Conservation (phyloP, 2,888 invertebrate species). For the Amphipyra berbera region DNA sequence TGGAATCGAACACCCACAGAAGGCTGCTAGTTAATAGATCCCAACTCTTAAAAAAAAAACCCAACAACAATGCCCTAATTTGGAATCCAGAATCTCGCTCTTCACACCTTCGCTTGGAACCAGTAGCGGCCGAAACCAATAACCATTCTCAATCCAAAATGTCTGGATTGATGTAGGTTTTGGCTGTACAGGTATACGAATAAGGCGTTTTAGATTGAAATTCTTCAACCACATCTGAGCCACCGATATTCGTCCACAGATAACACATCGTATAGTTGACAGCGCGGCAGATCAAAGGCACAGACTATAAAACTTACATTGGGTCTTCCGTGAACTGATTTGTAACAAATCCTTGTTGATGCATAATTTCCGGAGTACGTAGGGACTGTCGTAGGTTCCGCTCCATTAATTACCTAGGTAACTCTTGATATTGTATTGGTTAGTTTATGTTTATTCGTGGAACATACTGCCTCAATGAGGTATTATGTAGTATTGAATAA, state of each 20-base stretch:
- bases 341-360: slow-evolving; percentile 62
- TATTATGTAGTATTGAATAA: no score
- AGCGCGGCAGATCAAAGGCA: slow-evolving; percentile 39
- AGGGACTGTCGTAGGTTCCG: slow-evolving; percentile 40
- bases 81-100: no score
- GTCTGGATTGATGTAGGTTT: no score
- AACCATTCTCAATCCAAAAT: no score
- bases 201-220: no score
- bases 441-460: not conserved
- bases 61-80: no score
- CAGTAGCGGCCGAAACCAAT: no score
- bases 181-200: no score
- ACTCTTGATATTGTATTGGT: not conserved
- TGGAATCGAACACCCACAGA: no score
- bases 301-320: slow-evolving; percentile 38
- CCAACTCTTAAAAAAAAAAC: no score
- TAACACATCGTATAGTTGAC: slow-evolving; percentile 13
- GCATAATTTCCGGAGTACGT: slow-evolving; percentile 59
- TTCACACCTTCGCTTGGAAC: no score
- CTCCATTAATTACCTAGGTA: slow-evolving; percentile 23
- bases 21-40: no score
- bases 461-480: not conserved
- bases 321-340: slow-evolving; percentile 55
- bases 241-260: slow-evolving; percentile 3
- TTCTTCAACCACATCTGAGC: slow-evolving; percentile 3